Evolutionary conservation across 2,888 invertebrate genomes (phyloP), one percentile per base, ranked within the genome.

Genomic region (Chydorus sphaericus): DNA sequence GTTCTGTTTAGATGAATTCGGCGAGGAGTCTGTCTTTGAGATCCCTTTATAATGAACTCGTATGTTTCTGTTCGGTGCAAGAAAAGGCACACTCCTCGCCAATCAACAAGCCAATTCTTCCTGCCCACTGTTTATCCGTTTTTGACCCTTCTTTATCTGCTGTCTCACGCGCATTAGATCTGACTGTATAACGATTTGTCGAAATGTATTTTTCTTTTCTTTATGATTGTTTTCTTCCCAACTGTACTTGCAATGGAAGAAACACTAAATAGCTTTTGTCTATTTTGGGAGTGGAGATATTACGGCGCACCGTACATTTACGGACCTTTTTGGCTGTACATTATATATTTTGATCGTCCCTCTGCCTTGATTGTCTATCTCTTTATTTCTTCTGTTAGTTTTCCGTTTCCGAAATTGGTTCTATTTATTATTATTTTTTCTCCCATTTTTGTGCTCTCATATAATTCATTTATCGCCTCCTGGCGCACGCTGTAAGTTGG

Each of bases 31-130:
- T n/a, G n/a, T n/a, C n/a, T n/a, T n/a, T n/a, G n/a, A n/a, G n/a
- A n/a, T n/a, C n/a, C n/a, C n/a, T n/a, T n/a, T n/a, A n/a, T n/a
- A n/a, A n/a, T n/a, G n/a, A n/a, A n/a, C n/a, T n/a, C n/a, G n/a
- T n/a, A n/a, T n/a, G n/a, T n/a, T 44, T 44, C 39, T 44, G n/a
- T 44, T 44, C 44, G 44, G 44, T 44, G 44, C 44, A 44, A 44
- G 28, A 11, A 28, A 16, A 26, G 26, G 44, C 44, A 26, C 44
- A 26, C 44, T 26, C 44, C 28, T 44, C 44, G 44, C 28, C 44
- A 44, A 23, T n/a, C n/a, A n/a, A 44, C 44, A 44, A 26, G 44
- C 44, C 44, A 44, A 44, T n/a, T 44, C 44, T 44, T 44, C 44
- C 44, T 44, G 44, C 44, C 44, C 44, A n/a, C n/a, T n/a, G n/a